These are phyloP conservation scores for Serripes groenlandicus DNA, from an alignment of 2,888 invertebrate species.

Conservation along the genomic window DNA sequence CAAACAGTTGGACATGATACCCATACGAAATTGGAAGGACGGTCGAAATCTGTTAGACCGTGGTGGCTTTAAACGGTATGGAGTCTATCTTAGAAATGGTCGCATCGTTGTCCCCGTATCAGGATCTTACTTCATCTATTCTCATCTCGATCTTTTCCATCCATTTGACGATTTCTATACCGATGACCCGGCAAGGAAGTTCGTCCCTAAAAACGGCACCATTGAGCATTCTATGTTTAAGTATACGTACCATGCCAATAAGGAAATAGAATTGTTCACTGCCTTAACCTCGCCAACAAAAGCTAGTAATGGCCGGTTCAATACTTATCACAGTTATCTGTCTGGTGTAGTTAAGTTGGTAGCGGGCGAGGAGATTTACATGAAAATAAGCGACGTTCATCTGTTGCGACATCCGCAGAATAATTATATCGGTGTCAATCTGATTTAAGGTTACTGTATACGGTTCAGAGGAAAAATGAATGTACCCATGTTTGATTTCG, in stretches of 20 bases:
- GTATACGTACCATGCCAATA: constrained; percentile 16
- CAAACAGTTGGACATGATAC: neutral
- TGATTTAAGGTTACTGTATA: constrained; percentile 30
- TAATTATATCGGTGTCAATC: constrained; percentile 43
- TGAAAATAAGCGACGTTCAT: constrained; percentile 34
- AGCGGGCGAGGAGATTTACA: constrained; percentile 44
- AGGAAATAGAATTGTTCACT: constrained; percentile 17
- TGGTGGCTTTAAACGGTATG: constrained; percentile 32
- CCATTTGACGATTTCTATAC: neutral
- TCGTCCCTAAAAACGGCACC: neutral
- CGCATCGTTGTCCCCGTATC: constrained; percentile 39
- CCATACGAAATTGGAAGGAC: constrained; percentile 23
- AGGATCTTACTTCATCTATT: constrained; percentile 45
- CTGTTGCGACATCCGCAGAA: constrained; percentile 11
- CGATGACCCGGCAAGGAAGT: neutral
- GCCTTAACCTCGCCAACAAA: constrained; percentile 18
- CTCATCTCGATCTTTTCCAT: constrained; percentile 33
- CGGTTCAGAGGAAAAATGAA: too few relatives aligned
- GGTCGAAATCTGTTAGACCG: constrained; percentile 11
- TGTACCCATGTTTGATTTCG: too few relatives aligned
- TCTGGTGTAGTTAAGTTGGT: constrained; percentile 29
- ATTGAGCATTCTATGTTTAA: constrained; percentile 46
- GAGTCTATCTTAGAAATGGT: constrained; percentile 29
- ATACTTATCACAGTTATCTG: constrained; percentile 33
- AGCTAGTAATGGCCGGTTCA: constrained; percentile 20